Evolutionary conservation across 2,797 vertebrate genomes (phyloP).

Genomic region (Agapornis canus): DNA sequence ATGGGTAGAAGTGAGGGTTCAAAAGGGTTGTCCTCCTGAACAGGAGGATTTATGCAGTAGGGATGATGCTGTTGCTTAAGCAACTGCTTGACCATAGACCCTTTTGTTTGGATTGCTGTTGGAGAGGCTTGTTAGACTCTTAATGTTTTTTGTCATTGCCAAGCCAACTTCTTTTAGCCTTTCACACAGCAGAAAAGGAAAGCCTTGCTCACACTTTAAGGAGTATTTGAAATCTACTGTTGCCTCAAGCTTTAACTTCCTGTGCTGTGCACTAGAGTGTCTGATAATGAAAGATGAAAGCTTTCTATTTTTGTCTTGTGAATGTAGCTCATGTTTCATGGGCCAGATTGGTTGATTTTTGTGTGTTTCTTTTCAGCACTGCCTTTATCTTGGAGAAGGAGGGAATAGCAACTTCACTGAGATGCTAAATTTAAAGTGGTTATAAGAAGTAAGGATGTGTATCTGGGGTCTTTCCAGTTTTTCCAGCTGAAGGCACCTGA

Average conservation of each 20-base stretch:
- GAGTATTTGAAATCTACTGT: constrained; percentile 27
- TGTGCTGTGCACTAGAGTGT: neutral
- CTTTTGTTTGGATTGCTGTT: neutral
- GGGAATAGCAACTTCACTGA: neutral
- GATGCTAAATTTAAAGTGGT: neutral
- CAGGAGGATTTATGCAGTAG: neutral
- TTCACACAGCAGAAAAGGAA: neutral
- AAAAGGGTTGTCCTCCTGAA: neutral
- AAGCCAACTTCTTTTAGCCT: constrained; percentile 8
- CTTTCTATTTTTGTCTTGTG: constrained; percentile 58
- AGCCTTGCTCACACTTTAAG: neutral
- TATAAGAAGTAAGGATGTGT: neutral
- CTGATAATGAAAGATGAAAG: constrained; percentile 65
- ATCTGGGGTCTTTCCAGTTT: neutral
- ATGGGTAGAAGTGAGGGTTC: neutral
- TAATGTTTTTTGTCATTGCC: constrained; percentile 1
- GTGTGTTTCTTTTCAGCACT: neutral
- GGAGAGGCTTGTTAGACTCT: neutral
- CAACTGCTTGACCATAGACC: neutral
- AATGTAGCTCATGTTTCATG: constrained; percentile 28
- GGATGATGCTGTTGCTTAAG: neutral
- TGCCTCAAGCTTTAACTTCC: constrained; percentile 51
- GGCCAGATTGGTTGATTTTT: constrained; percentile 34
- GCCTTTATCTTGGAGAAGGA: neutral
- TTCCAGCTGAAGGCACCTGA: neutral